Evolutionary conservation across 2,113 vertebrate species (phyloP).

Genomic region (Sus scrofa): T2T-Sscrofa CM000819.6:138300501-138301000

Average conservation of each 20-base stretch:
- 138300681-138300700: slow-evolving; percentile 79
- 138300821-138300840: slow-evolving; percentile 73
- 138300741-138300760: slow-evolving; percentile 80
- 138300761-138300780: slow-evolving; percentile 83
- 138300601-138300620: slow-evolving; percentile 61
- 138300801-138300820: slow-evolving; percentile 68
- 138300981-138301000: background rate
- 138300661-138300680: slow-evolving; percentile 76
- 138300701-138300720: slow-evolving; percentile 79
- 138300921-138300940: background rate
- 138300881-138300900: background rate
- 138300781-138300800: slow-evolving; percentile 54
- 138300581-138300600: background rate
- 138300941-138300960: background rate
- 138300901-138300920: background rate
- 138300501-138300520: background rate
- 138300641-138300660: slow-evolving; percentile 57
- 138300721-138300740: slow-evolving; percentile 62
- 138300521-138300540: background rate
- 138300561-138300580: background rate
- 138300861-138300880: slow-evolving; percentile 46
- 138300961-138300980: background rate
- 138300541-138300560: background rate
- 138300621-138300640: slow-evolving; percentile 70
- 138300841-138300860: slow-evolving; percentile 49